A percentile compares a stretch with the other conserved stretches of the same genome.
Evolutionary conservation across 2,888 invertebrate species (phyloP).

Genomic region (Caenorhabditis macrosperma): DNA sequence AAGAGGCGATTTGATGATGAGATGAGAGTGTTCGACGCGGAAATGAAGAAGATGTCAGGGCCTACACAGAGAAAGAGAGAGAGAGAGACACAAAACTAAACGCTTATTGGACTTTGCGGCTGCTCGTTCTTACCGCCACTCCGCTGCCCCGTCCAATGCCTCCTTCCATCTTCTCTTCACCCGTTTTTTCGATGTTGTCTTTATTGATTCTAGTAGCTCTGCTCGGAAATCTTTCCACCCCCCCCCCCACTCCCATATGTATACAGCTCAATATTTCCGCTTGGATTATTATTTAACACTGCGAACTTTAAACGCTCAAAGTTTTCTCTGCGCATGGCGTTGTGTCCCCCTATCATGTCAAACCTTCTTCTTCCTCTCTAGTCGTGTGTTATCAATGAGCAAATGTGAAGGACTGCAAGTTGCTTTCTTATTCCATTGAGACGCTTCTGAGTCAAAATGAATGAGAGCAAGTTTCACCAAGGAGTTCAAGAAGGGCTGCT

Average conservation of each 20-base stretch:
- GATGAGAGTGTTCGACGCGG: slow-evolving; percentile 51
- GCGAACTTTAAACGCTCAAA: not conserved
- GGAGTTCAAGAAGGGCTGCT: slow-evolving; percentile 10
- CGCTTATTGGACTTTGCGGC: slow-evolving; percentile 54
- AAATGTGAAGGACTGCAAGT: slow-evolving; percentile 1
- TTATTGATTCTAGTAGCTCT: slow-evolving; percentile 3
- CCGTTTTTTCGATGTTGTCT: slow-evolving; percentile 24
- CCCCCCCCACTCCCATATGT: not conserved
- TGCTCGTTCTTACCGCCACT: slow-evolving; percentile 33
- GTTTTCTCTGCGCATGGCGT: not conserved
- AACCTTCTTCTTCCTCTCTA: not conserved
- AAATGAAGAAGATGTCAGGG: slow-evolving; percentile 40
- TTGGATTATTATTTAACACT: not conserved
- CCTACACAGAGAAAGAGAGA: slow-evolving; percentile 27
- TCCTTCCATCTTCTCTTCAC: slow-evolving; percentile 12
- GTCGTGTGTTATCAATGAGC: slow-evolving; percentile 2
- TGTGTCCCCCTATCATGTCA: not conserved
- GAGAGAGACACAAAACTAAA: slow-evolving; percentile 45
- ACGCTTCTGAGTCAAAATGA: not conserved
- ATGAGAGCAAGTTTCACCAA: slow-evolving; percentile 2
- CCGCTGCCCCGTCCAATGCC: slow-evolving; percentile 1
- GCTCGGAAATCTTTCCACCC: not conserved
- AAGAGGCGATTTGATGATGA: slow-evolving; percentile 44
- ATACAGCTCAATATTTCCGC: no score
- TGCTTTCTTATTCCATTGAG: not conserved